Evolutionary conservation across 1,140 invertebrate genomes (phyloP), one percentile per base, ranked within the genome.

Genomic region (Macrobrachium rosenbergii): DNA sequence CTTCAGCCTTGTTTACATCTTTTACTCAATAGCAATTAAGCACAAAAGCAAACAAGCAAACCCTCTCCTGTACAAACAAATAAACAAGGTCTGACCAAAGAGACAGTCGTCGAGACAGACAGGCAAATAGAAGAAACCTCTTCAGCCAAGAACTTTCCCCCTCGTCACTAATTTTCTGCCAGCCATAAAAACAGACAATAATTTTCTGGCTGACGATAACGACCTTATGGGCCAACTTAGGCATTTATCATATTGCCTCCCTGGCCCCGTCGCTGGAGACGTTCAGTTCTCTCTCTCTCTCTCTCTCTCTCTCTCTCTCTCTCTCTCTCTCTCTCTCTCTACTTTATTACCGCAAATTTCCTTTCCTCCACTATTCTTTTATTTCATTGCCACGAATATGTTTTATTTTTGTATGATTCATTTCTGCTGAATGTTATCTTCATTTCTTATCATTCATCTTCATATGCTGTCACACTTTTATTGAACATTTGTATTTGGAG

Each of bases 131-230:
- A 52, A 52, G 52, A 52, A 52, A 52, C 52, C 52, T 52, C 52
- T 52, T 52, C 52, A 52, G 52, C 52, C 52, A 52, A 52, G 52
- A 52, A 12, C 64, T 67, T 16, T 76, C 76, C 76, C 52, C 76
- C 58, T 59, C 52, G 43, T 59, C 76, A 78, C 76, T 78, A 78
- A 78, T 78, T 78, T 78, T 78, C 76, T 78, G 76, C 76, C 76
- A 78, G 76, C 76, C 76, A 78, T 78, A 78, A 78, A 78, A 78
- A 59, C 76, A 78, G 76, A 78, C 76, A 59, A 78, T 78, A 78
- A 78, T 78, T 78, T 78, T 78, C 76, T 59, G 76, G 76, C 45
- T 45, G 23, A 52, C 76, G 76, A 78, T 78, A 78, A 78, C 76
- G 76, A 78, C 76, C 76, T 23, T 23, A 21, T 23, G n/a, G 76